phyloP scores from a whole-genome alignment of 2,888 invertebrate species.

The Cosmia pyralina region DNA sequence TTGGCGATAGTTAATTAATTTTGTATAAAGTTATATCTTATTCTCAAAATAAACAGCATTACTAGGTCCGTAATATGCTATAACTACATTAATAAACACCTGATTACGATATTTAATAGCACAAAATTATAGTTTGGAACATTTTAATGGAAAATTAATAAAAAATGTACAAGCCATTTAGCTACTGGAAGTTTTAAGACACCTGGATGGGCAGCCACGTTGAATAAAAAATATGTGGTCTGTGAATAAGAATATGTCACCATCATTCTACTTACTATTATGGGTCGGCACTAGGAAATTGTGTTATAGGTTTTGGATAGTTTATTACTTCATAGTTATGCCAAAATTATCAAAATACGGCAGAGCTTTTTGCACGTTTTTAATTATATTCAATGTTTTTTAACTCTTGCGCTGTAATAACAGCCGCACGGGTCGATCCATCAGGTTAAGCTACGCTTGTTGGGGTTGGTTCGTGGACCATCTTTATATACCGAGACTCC shows the following conservation, averaged over 20 bases:
- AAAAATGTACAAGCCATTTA: constrained; percentile 36
- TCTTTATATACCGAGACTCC: too few relatives aligned
- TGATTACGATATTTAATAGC: constrained; percentile 52
- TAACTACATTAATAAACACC: constrained; percentile 30
- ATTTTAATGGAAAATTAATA: constrained; percentile 50
- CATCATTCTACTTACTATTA: not conserved
- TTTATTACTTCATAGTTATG: too few relatives aligned
- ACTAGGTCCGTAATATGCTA: not conserved
- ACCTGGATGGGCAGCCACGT: constrained; percentile 42
- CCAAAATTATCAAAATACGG: too few relatives aligned
- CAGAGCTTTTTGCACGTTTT: too few relatives aligned
- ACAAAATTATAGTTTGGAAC: constrained; percentile 49
- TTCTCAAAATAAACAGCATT: constrained; percentile 3
- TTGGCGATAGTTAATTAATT: not conserved
- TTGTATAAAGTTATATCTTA: not conserved
- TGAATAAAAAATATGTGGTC: not conserved
- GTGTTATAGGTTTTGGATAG: too few relatives aligned
- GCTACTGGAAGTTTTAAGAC: constrained; percentile 48
- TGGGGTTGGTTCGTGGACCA: too few relatives aligned
- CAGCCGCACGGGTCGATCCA: too few relatives aligned
- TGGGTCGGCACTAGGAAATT: too few relatives aligned
- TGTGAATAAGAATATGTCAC: too few relatives aligned
- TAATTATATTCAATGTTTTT: too few relatives aligned
- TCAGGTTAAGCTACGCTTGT: too few relatives aligned
- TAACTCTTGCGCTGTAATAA: too few relatives aligned